Base-by-base conservation (phyloP, 2,888 invertebrate species). In the Erannis defoliaria region DNA sequence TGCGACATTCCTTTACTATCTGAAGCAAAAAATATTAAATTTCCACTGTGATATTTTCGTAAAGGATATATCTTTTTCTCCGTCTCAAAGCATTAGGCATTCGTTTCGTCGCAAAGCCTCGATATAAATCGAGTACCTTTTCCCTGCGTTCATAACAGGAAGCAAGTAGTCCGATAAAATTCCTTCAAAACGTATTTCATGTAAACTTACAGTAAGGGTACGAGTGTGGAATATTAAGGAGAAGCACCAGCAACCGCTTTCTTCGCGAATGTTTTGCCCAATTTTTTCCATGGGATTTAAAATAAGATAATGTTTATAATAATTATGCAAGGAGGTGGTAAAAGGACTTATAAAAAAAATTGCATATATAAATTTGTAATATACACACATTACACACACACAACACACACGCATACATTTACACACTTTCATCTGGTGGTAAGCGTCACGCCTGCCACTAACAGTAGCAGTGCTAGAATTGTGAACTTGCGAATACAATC, bases 91-190 rank as follows among this genome's bases (percentile, higher is more conserved):
- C 63, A 62, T 59, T 66, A 66, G 42, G 63, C 61, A 68, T 68
- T 68, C 68, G 66, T 57, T 55, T 57, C 66, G 59, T 51, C 56
- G 40, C 54, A 56, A 60, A 62, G 51, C 50, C 55, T 62, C 45
- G 55, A 62, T 59, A 68, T 68, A 68, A 68, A 66, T 68, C 63
- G 62, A 61, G 59, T 66, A 66, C 59, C 62, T 67, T 64, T 61
- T 65, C 40, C 61, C 60, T 62, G 60, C 63, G 50, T 37, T 66
- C 60, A 61, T 66, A 68, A 62, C 49, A 59, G 59, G 57, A 64
- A 66, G 55, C 64, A 42, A 62, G 59, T 45, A 62, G 68, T 63
- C 48, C 55, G 57, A 57, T 51, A 59, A 66, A 64, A 50, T 57
- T 56, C 33, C 35, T 48, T 61, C 50, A 45, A 45, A 57, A 37